These are phyloP conservation scores for Cantharis lateralis DNA, from an alignment of 2,888 invertebrate genomes.

Conservation along the genomic window DNA sequence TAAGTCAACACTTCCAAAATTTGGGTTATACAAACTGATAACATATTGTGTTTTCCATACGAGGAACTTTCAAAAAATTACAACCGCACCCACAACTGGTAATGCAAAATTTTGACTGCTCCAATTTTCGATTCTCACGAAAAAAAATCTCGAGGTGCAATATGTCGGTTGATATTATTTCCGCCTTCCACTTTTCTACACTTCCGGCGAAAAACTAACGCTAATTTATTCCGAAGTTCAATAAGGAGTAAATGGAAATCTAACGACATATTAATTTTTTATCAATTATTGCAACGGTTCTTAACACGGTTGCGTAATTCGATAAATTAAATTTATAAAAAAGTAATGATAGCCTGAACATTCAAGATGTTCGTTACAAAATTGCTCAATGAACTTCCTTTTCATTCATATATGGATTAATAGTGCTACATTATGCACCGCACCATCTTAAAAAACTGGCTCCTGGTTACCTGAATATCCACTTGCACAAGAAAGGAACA, in stretches of 20 bases:
- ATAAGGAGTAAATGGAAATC: neutral
- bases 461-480: conserved; percentile 22
- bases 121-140: neutral
- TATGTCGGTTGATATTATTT: neutral
- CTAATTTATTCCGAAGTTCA: neutral
- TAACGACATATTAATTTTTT: conserved; percentile 1
- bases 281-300: conserved; percentile 3
- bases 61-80: neutral
- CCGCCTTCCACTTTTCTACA: neutral
- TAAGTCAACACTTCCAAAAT: neutral
- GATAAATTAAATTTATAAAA: conserved; percentile 8
- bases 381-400: conserved; percentile 27
- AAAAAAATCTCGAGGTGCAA: neutral
- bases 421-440: conserved; percentile 25
- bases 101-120: neutral
- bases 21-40: neutral
- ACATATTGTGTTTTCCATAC: neutral
- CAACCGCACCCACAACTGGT: neutral
- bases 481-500: conserved; percentile 30
- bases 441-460: conserved; percentile 12
- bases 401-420: conserved; percentile 27
- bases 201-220: neutral
- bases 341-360: neutral
- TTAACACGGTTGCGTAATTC: conserved; percentile 8
- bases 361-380: conserved; percentile 27